Conservation (phyloP, 2,113 vertebrate genomes). For the Puffinus mauretanicus region DNA sequence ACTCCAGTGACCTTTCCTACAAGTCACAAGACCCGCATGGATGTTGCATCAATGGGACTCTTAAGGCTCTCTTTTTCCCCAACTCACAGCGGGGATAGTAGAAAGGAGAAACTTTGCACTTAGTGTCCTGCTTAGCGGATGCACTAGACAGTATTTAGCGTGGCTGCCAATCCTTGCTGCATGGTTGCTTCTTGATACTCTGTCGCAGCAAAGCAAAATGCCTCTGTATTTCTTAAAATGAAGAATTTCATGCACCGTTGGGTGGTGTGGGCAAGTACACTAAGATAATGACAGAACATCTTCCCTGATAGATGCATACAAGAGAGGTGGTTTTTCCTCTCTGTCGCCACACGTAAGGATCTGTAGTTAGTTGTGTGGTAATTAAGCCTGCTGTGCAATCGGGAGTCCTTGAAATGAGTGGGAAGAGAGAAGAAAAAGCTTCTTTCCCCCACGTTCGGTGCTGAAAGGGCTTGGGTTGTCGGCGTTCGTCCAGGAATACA, state of each 20-base stretch:
- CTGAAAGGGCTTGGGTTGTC: neutral
- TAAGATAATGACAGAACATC: neutral
- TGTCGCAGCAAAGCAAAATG: neutral
- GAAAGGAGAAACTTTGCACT: neutral
- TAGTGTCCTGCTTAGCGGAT: neutral
- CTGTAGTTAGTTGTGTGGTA: neutral
- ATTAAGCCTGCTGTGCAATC: neutral
- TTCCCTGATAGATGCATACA: neutral
- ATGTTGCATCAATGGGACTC: neutral
- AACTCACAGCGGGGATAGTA: fast-evolving
- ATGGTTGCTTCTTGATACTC: neutral
- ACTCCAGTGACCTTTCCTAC: neutral
- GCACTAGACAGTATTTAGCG: neutral
- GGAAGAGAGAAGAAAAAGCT: neutral
- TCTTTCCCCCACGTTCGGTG: neutral
- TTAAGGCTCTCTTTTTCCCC: neutral
- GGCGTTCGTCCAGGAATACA: neutral
- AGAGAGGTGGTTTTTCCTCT: neutral
- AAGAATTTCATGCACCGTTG: neutral
- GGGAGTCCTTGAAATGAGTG: neutral
- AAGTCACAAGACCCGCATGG: neutral
- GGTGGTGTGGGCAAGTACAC: neutral
- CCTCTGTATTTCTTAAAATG: neutral
- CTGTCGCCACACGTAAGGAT: neutral
- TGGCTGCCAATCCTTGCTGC: neutral